Evolutionary conservation across 2,888 invertebrate species (phyloP).

Genomic region (Eupsilia transversa): DNA sequence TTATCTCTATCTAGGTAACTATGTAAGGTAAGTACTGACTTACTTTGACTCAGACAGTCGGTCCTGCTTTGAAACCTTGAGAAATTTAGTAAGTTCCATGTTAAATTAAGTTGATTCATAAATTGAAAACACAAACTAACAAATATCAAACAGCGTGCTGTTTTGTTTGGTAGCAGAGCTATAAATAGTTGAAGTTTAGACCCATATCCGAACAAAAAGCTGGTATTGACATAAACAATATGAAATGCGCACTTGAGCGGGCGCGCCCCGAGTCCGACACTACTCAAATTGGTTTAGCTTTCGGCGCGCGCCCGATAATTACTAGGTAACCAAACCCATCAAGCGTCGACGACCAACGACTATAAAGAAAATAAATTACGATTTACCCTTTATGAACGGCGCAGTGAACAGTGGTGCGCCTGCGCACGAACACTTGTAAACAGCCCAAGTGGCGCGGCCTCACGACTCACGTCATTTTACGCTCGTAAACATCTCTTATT

Average conservation of each 20-base stretch:
- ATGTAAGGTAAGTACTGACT: background rate
- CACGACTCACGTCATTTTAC: slow-evolving; percentile 89
- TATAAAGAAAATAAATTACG: slow-evolving; percentile 88
- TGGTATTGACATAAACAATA: slow-evolving; percentile 86
- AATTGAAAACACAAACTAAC: slow-evolving; percentile 10
- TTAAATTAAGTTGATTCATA: slow-evolving; percentile 5
- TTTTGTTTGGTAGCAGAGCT: slow-evolving; percentile 72
- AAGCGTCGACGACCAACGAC: slow-evolving; percentile 77
- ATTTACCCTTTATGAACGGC: slow-evolving; percentile 79
- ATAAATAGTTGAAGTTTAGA: slow-evolving; percentile 78
- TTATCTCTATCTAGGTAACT: slow-evolving; percentile 13
- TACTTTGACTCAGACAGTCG: background rate
- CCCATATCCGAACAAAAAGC: slow-evolving; percentile 78
- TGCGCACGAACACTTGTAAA: slow-evolving; percentile 82
- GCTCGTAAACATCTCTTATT: slow-evolving; percentile 89
- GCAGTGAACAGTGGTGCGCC: slow-evolving; percentile 73
- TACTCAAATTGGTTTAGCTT: slow-evolving; percentile 85
- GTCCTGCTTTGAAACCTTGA: background rate
- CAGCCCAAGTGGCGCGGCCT: slow-evolving; percentile 82
- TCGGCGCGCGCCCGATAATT: slow-evolving; percentile 88
- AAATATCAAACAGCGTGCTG: slow-evolving; percentile 46
- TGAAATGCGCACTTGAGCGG: slow-evolving; percentile 84
- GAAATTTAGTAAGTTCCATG: background rate
- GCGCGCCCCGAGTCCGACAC: slow-evolving; percentile 73
- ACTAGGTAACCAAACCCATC: slow-evolving; percentile 84